Base-by-base conservation (phyloP, 1,140 invertebrate genomes). In the Drosophila trapezifrons region DNA sequence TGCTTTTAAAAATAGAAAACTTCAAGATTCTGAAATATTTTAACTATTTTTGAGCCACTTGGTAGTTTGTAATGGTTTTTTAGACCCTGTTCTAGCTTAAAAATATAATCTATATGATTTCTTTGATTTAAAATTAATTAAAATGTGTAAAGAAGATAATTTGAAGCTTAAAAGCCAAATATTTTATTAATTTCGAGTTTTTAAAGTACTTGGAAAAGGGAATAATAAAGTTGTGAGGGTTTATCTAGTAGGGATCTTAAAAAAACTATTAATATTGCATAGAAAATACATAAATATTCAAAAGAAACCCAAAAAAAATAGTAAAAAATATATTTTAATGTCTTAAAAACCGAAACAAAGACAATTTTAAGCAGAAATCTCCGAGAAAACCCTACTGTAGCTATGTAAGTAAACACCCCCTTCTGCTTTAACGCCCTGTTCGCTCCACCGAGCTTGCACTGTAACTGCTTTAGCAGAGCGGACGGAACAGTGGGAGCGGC, bases 401-500 rank as follows among this genome's bases (percentile, higher is more conserved):
- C 49, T 2, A 7, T 35, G 1, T 1, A 12, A 35, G 12, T 35
- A 35, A 32, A 35, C 32, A 12, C 38, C 5, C 13, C 13, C n/a
- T n/a, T 3, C 8, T 22, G 4, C 13, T 22, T n/a, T 8, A 0
- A 15, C 13, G 1, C 13, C 9, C 0, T 12, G 32, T 37, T 37
- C 18, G 1, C 18, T 54, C 32, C 4, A 37, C 1, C 32, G 32
- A 20, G 18, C 51, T 6, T 10, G 13, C 13, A 54, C 51, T 54
- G 51, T 54, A 37, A 37, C 32, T 37, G 51, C 51, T 54, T n/a
- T 22, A 12, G 13, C 32, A 47, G 38, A 43, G 45, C 73, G 73
- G 37, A 51, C 46, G 80, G 71, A 51, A 35, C 46, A 45, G 70
- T 49, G 63, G 43, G 65, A 70, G 65, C 67, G 66, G 77, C 77